Evolutionary conservation across 1,140 invertebrate genomes (phyloP).

Genomic region (Streblospio benedicti): DNA sequence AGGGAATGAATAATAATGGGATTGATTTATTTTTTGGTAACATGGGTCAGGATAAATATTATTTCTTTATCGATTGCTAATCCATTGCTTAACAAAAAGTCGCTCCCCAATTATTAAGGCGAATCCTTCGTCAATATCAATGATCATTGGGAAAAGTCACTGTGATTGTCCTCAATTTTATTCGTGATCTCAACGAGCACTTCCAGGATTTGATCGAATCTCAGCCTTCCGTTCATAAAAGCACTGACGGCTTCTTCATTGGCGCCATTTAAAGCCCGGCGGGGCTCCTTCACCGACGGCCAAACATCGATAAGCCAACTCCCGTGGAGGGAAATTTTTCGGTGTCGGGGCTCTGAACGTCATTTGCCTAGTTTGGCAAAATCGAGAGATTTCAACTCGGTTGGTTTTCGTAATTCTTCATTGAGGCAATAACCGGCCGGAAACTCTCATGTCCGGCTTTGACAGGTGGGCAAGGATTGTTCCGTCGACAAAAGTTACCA

Average conservation of each 20-base stretch:
- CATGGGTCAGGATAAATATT: no score
- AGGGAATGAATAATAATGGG: no score
- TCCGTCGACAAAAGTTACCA: constrained; percentile 7
- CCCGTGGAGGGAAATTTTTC: not conserved
- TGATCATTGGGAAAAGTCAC: no score
- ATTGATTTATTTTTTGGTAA: no score
- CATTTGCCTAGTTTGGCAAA: not conserved
- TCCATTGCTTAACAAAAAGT: no score
- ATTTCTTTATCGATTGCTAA: no score
- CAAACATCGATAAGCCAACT: not conserved
- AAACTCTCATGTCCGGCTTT: constrained; percentile 9
- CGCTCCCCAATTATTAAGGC: no score
- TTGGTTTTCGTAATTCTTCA: not conserved
- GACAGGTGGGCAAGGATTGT: not conserved
- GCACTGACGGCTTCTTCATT: not conserved
- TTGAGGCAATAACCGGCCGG: constrained; percentile 6
- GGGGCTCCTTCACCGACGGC: not conserved
- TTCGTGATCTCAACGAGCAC: no score
- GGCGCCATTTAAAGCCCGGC: not conserved
- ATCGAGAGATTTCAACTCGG: constrained; percentile 1
- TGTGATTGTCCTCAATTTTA: no score
- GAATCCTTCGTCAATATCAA: no score
- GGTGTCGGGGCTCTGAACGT: not conserved
- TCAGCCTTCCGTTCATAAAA: constrained; percentile 1
- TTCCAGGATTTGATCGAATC: no score